phyloP scores from a whole-genome alignment of 2,113 vertebrate species.

The Gopherus flavomarginatus region DNA sequence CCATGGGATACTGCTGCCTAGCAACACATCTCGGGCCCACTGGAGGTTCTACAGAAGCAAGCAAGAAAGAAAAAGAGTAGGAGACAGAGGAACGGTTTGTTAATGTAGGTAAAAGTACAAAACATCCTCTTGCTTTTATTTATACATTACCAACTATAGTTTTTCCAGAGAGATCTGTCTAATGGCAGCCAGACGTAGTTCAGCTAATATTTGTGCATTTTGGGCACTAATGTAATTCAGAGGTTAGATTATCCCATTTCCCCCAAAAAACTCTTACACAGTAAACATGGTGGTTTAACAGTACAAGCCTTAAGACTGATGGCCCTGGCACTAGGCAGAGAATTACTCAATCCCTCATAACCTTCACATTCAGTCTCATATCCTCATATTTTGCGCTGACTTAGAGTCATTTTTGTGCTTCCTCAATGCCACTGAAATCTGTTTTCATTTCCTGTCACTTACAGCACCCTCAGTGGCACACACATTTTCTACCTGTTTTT shows the following conservation, averaged over 20 bases:
- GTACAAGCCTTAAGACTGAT: neutral
- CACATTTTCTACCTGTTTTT: neutral
- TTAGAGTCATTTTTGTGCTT: neutral
- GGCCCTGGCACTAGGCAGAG: neutral
- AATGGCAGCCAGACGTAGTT: neutral
- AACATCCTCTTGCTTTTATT: neutral
- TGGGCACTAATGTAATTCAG: neutral
- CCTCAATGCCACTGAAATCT: neutral
- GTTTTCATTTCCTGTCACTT: neutral
- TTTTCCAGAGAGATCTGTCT: neutral
- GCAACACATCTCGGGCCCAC: slow-evolving; percentile 99
- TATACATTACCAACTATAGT: neutral
- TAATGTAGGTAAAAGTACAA: neutral
- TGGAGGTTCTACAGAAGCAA: slow-evolving; percentile 92
- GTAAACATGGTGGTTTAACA: neutral
- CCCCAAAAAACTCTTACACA: neutral
- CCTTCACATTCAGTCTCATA: neutral
- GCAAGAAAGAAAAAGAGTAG: slow-evolving; percentile 65
- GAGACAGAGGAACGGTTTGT: neutral
- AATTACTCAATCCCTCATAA: neutral
- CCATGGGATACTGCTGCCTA: slow-evolving; percentile 98
- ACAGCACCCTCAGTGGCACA: neutral
- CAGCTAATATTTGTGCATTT: neutral
- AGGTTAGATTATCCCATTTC: neutral
- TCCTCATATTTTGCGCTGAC: neutral